These are phyloP conservation scores for Rhadinocentrus ornatus DNA, from an alignment of 2,797 vertebrate species.

Conservation along the genomic window DNA sequence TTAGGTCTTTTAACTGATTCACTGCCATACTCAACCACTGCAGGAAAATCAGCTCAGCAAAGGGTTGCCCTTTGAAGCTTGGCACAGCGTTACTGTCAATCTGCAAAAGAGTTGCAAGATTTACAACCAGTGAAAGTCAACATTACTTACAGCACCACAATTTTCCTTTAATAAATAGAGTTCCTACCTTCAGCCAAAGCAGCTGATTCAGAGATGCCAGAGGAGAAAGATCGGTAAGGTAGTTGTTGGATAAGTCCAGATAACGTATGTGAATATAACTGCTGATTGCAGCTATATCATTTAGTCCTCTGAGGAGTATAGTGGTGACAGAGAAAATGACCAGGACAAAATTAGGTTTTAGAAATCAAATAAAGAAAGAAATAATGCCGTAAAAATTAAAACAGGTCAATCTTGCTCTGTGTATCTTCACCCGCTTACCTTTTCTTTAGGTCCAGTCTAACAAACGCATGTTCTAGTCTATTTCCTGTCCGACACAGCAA, in stretches of 20 bases:
- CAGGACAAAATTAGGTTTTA: background rate
- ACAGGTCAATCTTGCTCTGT: background rate
- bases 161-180: background rate
- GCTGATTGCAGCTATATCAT: slow-evolving; percentile 84
- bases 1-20: slow-evolving; percentile 83
- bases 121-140: background rate
- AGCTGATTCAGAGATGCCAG: slow-evolving; percentile 87
- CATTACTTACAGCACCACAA: background rate
- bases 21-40: slow-evolving; percentile 88
- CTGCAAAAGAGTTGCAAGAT: slow-evolving; percentile 46
- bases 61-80: slow-evolving; percentile 72
- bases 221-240: slow-evolving; percentile 87
- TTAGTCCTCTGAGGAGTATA: slow-evolving; percentile 81
- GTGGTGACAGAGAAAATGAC: background rate
- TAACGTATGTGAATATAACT: slow-evolving; percentile 90
- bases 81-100: slow-evolving; percentile 85
- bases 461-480: slow-evolving; percentile 89
- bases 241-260: slow-evolving; percentile 92
- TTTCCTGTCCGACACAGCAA: slow-evolving; percentile 87
- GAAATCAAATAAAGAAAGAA: background rate
- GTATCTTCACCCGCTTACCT: slow-evolving; percentile 77
- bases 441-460: slow-evolving; percentile 86
- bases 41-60: slow-evolving; percentile 86
- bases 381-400: background rate
- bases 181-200: slow-evolving; percentile 89